These are phyloP conservation scores for Formicarius rufipectus DNA, from an alignment of 2,113 vertebrate genomes.

Conservation along the genomic window DNA sequence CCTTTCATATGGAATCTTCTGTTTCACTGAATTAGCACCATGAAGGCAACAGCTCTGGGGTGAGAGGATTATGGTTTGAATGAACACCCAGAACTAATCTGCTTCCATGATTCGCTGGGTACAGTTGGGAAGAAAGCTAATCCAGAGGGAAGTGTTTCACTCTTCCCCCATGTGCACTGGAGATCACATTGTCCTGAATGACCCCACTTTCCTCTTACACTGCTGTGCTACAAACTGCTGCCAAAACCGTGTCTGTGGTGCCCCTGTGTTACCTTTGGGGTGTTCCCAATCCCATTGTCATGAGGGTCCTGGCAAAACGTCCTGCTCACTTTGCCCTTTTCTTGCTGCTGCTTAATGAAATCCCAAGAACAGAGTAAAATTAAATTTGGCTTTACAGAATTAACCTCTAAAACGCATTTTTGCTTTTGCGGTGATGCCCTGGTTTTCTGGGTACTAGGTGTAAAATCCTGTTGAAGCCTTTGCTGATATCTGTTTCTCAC, in stretches of 20 bases:
- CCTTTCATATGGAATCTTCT: neutral
- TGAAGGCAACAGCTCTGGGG: neutral
- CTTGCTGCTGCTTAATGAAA: neutral
- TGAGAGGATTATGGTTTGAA: neutral
- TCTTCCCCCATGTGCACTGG: neutral
- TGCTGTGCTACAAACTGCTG: neutral
- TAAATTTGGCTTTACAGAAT: neutral
- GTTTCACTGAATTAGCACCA: neutral
- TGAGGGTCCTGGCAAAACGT: fast-evolving
- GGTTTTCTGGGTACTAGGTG: neutral
- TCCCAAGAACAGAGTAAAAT: neutral
- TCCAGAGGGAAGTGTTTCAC: neutral
- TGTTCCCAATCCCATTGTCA: neutral
- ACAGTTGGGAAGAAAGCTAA: neutral
- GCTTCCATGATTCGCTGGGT: neutral
- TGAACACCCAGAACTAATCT: slow-evolving; percentile 22
- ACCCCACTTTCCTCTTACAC: neutral
- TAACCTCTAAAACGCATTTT: neutral
- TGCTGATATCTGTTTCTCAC: neutral
- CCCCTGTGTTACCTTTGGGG: neutral
- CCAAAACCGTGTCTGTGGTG: neutral
- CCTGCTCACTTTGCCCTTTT: fast-evolving
- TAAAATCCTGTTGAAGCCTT: neutral
- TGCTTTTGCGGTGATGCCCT: neutral
- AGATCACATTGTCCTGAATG: neutral